phyloP scores from a whole-genome alignment of 2,888 invertebrate species.

The Nesidiocoris tenuis region DNA sequence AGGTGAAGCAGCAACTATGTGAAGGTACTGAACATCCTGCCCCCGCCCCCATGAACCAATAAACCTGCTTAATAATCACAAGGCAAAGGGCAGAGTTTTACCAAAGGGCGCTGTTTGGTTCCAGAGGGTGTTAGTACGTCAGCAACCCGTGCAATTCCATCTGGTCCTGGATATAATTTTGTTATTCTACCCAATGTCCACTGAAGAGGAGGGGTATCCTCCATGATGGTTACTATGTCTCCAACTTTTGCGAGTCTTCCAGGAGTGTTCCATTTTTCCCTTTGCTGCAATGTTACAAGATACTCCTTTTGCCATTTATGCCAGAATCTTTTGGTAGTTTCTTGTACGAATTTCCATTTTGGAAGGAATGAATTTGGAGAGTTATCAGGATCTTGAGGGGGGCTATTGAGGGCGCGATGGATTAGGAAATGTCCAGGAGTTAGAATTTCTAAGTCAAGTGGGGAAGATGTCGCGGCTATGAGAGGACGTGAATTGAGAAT shows the following conservation, averaged over 20 bases:
- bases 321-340: neutral
- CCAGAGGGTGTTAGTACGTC: neutral
- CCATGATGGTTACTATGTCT: neutral
- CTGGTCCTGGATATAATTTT: neutral
- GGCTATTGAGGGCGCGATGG: neutral
- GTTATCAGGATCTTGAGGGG: constrained; percentile 3
- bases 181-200: constrained; percentile 5
- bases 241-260: neutral
- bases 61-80: too few species aligned
- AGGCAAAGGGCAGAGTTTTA: constrained; percentile 5
- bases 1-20: too few species aligned
- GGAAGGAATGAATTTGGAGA: neutral
- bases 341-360: constrained; percentile 5
- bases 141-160: constrained; percentile 7
- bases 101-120: neutral
- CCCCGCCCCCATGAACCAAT: too few species aligned
- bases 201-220: neutral
- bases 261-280: constrained; percentile 3
- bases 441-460: constrained; percentile 1
- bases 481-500: constrained; percentile 26
- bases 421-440: constrained; percentile 30
- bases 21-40: too few species aligned
- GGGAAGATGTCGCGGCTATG: neutral
- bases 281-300: neutral
- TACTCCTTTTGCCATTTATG: constrained; percentile 12